Conservation (phyloP, 2,797 vertebrate species). For the Squalus acanthias region DNA sequence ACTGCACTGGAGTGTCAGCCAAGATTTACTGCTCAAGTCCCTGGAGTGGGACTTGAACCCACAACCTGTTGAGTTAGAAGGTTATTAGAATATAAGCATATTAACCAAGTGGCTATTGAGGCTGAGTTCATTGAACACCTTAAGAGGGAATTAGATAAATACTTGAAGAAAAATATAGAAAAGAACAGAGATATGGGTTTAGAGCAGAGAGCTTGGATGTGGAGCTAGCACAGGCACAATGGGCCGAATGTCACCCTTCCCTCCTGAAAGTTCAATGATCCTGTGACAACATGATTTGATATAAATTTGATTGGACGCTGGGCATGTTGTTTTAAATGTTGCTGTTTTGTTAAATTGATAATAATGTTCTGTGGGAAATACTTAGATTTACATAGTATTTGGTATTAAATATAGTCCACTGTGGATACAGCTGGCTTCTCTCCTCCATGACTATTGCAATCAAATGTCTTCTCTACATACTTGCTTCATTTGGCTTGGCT, state of each 20-base stretch:
- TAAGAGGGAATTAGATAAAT: neutral
- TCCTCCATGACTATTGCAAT: neutral
- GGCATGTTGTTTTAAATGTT: neutral
- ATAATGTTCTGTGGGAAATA: neutral
- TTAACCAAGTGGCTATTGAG: neutral
- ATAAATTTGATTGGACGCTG: neutral
- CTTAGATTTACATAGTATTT: neutral
- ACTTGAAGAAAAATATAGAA: neutral
- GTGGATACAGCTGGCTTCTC: neutral
- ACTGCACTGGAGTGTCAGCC: neutral
- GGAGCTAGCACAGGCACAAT: neutral
- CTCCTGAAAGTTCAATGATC: neutral
- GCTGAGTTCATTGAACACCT: neutral
- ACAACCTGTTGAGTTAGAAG: neutral
- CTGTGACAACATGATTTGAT: neutral
- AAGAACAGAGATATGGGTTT: neutral
- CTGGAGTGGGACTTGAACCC: neutral
- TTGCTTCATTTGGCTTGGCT: neutral
- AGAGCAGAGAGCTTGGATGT: neutral
- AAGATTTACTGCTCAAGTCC: neutral
- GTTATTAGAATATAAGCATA: neutral
- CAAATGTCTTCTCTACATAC: neutral
- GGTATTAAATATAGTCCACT: neutral
- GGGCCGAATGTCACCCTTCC: neutral
- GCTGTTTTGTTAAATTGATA: neutral